Conservation (phyloP, 23 tunicate genomes). For the Halocynthia aurantium region DNA sequence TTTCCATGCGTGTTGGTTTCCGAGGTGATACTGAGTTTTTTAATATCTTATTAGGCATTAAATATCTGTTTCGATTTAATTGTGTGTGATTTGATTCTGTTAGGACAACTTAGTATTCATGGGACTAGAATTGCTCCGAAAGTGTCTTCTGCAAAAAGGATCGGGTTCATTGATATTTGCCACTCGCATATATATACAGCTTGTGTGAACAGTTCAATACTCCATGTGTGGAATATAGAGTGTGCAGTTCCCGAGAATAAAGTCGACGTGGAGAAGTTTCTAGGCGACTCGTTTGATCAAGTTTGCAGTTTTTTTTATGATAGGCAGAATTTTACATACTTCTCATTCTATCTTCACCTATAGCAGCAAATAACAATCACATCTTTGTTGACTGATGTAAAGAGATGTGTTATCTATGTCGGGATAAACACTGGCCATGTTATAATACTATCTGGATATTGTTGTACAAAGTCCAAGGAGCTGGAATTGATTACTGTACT, state of each 20-base stretch:
- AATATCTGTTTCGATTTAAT: too few species aligned
- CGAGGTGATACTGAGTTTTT: too few species aligned
- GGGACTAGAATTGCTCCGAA: too few species aligned
- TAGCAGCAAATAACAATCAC: not conserved
- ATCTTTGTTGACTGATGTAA: not conserved
- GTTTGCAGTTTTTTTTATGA: not conserved
- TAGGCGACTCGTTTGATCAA: not conserved
- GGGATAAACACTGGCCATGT: not conserved
- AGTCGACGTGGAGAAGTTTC: not conserved
- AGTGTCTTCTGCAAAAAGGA: too few species aligned
- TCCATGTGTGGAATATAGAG: not conserved
- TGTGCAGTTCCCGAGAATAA: not conserved
- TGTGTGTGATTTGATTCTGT: too few species aligned
- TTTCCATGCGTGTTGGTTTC: too few species aligned
- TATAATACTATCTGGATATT: not conserved
- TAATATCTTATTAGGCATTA: too few species aligned
- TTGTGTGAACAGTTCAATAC: not conserved
- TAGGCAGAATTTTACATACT: too few species aligned
- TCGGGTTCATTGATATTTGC: too few species aligned
- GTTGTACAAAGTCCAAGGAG: not conserved
- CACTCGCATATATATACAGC: not conserved
- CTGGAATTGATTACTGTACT: not conserved
- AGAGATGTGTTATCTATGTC: not conserved
- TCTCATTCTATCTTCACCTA: too few species aligned
- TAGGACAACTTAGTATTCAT: too few species aligned